Evolutionary conservation across 2,888 invertebrate genomes (phyloP).

Genomic region (Phasia obesa): DNA sequence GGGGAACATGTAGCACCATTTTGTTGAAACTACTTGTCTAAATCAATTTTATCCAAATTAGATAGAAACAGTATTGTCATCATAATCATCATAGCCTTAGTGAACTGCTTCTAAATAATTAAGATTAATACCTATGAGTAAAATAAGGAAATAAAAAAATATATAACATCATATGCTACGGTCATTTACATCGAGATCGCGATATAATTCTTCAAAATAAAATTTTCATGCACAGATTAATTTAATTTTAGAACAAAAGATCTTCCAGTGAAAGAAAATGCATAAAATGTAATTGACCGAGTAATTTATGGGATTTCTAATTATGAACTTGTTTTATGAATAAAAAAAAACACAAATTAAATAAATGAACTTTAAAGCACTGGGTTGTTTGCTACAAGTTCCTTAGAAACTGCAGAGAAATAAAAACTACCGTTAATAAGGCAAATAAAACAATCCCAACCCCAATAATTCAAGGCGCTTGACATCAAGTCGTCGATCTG

Average conservation of each 20-base stretch:
- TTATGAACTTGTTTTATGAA: slow-evolving; percentile 8
- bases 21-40: too few relatives aligned
- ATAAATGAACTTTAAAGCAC: slow-evolving; percentile 58
- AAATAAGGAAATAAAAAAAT: too few relatives aligned
- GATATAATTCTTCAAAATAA: background rate
- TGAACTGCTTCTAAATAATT: background rate
- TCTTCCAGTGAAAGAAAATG: background rate
- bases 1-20: too few relatives aligned
- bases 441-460: slow-evolving; percentile 1
- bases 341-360: slow-evolving; percentile 31
- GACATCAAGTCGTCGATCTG: too few relatives aligned
- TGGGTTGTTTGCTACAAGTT: slow-evolving; percentile 56
- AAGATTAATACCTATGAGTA: background rate
- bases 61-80: too few relatives aligned
- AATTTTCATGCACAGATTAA: background rate
- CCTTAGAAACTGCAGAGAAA: too few relatives aligned
- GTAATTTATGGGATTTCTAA: slow-evolving; percentile 32
- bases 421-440: too few relatives aligned
- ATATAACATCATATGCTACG: too few relatives aligned
- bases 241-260: background rate
- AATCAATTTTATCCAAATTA: too few relatives aligned
- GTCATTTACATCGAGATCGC: too few relatives aligned
- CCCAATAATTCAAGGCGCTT: slow-evolving; percentile 56
- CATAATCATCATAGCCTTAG: too few relatives aligned
- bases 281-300: slow-evolving; percentile 13